phyloP scores from a whole-genome alignment of 2,113 vertebrate genomes.

The Blennius ocellaris region DNA sequence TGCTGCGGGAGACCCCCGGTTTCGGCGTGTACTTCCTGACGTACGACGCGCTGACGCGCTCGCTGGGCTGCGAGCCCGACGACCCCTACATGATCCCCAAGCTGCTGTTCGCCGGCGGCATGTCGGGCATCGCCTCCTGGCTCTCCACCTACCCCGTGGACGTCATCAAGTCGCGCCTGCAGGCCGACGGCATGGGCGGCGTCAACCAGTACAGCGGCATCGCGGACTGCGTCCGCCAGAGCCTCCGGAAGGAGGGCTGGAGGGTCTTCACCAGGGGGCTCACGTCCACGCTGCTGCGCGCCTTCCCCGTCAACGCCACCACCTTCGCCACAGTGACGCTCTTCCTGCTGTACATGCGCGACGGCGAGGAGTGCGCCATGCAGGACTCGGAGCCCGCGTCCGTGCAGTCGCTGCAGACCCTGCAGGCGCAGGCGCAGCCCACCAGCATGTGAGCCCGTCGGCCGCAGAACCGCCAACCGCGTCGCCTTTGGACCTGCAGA shows the following conservation, averaged over 20 bases:
- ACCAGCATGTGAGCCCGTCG: slow-evolving; percentile 84
- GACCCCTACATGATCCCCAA: slow-evolving; percentile 93
- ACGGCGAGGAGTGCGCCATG: slow-evolving; percentile 80
- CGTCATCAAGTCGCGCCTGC: slow-evolving; percentile 96
- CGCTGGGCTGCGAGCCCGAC: slow-evolving; percentile 91
- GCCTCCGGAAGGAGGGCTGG: slow-evolving; percentile 90
- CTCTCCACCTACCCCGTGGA: slow-evolving; percentile 95
- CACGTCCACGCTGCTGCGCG: slow-evolving; percentile 93
- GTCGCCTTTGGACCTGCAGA: too few species aligned
- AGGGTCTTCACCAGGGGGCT: slow-evolving; percentile 92
- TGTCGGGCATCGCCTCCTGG: slow-evolving; percentile 95
- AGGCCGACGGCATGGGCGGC: slow-evolving; percentile 92
- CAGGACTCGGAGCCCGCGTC: slow-evolving; percentile 82
- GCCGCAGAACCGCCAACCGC: too few species aligned
- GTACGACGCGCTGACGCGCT: slow-evolving; percentile 91
- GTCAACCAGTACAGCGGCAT: slow-evolving; percentile 90
- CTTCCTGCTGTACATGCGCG: slow-evolving; percentile 91
- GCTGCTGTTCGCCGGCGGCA: slow-evolving; percentile 93
- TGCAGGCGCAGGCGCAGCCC: slow-evolving; percentile 88
- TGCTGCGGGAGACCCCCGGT: slow-evolving; percentile 93
- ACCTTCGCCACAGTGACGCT: slow-evolving; percentile 96
- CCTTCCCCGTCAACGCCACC: slow-evolving; percentile 96
- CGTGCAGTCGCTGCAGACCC: slow-evolving; percentile 73
- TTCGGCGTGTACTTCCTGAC: slow-evolving; percentile 97
- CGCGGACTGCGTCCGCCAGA: slow-evolving; percentile 90